A percentile compares a stretch with the other conserved stretches of the same genome.
phyloP scores from a whole-genome alignment of 1,140 invertebrate genomes.

The Tetranychus cinnabarinus region DNA sequence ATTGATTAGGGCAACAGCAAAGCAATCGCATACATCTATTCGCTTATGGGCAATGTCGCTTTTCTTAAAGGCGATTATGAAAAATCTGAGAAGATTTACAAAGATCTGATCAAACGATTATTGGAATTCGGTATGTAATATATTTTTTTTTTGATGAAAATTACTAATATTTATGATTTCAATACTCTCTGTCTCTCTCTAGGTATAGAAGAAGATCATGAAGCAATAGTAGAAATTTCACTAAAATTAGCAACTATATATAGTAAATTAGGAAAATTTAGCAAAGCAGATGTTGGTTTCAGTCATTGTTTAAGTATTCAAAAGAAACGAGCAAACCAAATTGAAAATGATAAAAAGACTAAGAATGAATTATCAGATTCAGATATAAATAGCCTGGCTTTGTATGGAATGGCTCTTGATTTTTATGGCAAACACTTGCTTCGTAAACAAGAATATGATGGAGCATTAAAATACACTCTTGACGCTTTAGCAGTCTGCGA shows the following conservation, averaged over 20 bases:
- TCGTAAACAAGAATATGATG: constrained; percentile 19
- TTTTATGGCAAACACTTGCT: constrained; percentile 6
- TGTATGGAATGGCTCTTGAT: constrained; percentile 3
- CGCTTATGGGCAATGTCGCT: constrained; percentile 70
- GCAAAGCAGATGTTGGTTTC: constrained; percentile 45
- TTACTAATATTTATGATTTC: background rate
- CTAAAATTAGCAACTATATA: constrained; percentile 28
- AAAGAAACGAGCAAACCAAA: constrained; percentile 25
- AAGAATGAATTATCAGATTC: constrained; percentile 17
- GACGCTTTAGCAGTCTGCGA: constrained; percentile 40
- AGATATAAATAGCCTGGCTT: constrained; percentile 1
- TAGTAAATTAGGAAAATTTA: constrained; percentile 31
- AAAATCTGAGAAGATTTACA: constrained; percentile 62
- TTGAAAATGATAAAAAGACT: constrained; percentile 19
- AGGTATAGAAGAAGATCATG: constrained; percentile 33
- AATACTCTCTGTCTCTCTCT: background rate
- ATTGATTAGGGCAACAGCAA: constrained; percentile 28
- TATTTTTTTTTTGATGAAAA: background rate
- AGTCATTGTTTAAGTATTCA: constrained; percentile 46
- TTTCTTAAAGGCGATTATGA: constrained; percentile 42
- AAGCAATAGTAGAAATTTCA: constrained; percentile 49
- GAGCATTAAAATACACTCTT: constrained; percentile 39
- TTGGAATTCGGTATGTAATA: constrained; percentile 34
- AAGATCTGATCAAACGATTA: constrained; percentile 46
- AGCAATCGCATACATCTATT: constrained; percentile 61